Base-by-base conservation (phyloP, 2,888 invertebrate genomes). In the Eupithecia tripunctaria region DNA sequence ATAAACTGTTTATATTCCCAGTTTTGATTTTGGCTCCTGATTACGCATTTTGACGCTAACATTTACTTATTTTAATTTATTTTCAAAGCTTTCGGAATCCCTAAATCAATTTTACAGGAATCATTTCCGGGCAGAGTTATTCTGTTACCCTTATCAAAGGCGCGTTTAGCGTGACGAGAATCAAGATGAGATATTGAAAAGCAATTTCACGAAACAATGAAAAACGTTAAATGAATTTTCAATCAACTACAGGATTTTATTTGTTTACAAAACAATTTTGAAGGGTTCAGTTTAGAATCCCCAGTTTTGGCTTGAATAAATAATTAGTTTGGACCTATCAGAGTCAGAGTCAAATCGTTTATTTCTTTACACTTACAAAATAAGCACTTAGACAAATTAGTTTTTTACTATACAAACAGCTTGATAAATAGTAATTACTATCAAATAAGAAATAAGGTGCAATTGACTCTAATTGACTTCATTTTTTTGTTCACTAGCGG, bases 71-170 rank as follows among this genome's bases (percentile, higher is more conserved):
- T 63, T 60, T 69, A 43, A 62, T 69, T 62, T 47, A 27, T 41
- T n/a, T 56, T 51, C 59, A 32, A 70, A 38, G 38, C 12, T 51
- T 70, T n/a, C 21, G 29, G 27, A 51, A 68, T 63, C 18, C 60
- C 47, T 5, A 73, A 38, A 70, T 18, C 60, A 69, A 69, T 73
- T 85, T 84, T 83, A 83, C 84, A 79, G 75, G 78, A 83, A 83
- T 83, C n/a, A 83, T 85, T 85, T 79, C 81, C 79, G 85, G 83
- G 38, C 64, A 36, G 36, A 63, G 64, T 64, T 64, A 86, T 85
- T 86, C 83, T 80, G 85, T 84, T 81, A 86, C 84, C 84, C 82
- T 86, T 84, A 84, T 86, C 84, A 86, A 85, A 85, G 80, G 77
- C 75, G 78, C 80, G 78, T 27, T 60, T 76, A 68, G 74, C 83